A percentile compares a stretch with the other conserved stretches of the same genome.
Conservation (phyloP, 2,113 vertebrate species). For the Gymnogyps californianus region DNA sequence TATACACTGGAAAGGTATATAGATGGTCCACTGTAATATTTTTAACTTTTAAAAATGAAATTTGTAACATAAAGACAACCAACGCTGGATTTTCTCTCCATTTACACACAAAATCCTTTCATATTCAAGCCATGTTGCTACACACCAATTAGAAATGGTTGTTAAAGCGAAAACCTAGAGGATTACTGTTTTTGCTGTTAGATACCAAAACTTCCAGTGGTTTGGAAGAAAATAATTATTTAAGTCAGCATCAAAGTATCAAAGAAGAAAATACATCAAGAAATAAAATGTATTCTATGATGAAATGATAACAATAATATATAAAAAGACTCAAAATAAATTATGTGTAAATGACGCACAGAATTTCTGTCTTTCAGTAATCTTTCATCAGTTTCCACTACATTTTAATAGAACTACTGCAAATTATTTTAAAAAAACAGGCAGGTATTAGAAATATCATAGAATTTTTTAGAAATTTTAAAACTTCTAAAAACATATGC, state of each 20-base stretch:
- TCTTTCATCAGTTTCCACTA: neutral
- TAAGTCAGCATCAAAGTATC: slow-evolving; percentile 58
- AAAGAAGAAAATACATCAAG: slow-evolving; percentile 31
- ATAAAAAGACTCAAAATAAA: neutral
- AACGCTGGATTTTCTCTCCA: neutral
- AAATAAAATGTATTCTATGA: slow-evolving; percentile 45
- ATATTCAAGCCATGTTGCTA: neutral
- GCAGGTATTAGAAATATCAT: neutral
- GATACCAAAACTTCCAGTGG: neutral
- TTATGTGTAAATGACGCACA: neutral
- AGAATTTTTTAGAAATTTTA: neutral
- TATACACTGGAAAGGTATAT: neutral
- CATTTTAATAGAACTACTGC: neutral
- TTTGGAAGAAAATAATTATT: slow-evolving; percentile 40
- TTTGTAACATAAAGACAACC: neutral
- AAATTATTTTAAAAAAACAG: neutral
- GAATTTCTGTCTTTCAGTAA: neutral
- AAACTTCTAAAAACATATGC: neutral
- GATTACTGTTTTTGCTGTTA: slow-evolving; percentile 40
- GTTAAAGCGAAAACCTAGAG: slow-evolving; percentile 54
- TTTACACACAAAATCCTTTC: neutral
- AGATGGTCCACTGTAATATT: neutral
- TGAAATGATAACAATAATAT: neutral
- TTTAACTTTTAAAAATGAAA: neutral
- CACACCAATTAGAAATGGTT: slow-evolving; percentile 57